These are phyloP conservation scores for Coregonus clupeaformis DNA, from an alignment of 2,113 vertebrate species.

Conservation along the genomic window DNA sequence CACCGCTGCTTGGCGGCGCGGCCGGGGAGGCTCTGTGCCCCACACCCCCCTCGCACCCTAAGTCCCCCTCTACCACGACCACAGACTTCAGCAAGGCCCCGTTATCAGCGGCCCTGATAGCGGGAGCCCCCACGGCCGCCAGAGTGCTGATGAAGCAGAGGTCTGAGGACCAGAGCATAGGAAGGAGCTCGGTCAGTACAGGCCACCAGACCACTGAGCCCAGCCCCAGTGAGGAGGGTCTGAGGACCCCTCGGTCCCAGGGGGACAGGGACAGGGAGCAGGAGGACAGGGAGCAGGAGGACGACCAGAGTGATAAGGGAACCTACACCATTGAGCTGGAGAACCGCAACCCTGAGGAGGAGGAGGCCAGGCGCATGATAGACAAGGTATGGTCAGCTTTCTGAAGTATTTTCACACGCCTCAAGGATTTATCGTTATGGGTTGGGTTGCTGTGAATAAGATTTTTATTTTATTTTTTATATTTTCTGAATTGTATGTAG, in stretches of 20 bases:
- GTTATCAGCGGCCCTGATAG: slow-evolving; percentile 73
- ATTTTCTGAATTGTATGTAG: too few relatives aligned
- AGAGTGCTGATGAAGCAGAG: slow-evolving; percentile 88
- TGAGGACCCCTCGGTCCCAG: not conserved
- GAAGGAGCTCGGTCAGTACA: slow-evolving; percentile 87
- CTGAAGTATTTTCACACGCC: not conserved
- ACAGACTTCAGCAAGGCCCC: slow-evolving; percentile 69
- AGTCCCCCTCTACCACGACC: slow-evolving; percentile 66
- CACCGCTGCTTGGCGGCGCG: slow-evolving; percentile 63
- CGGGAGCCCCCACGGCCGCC: slow-evolving; percentile 79
- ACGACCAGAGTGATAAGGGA: slow-evolving; percentile 3
- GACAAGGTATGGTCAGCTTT: slow-evolving; percentile 82
- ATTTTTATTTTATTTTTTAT: too few relatives aligned
- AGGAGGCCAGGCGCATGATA: slow-evolving; percentile 94
- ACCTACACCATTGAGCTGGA: slow-evolving; percentile 91
- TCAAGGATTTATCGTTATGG: not conserved
- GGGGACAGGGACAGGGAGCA: slow-evolving; percentile 29
- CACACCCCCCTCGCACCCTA: slow-evolving; percentile 78
- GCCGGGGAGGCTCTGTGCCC: slow-evolving; percentile 81
- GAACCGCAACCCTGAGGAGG: slow-evolving; percentile 89
- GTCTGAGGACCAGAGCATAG: slow-evolving; percentile 85
- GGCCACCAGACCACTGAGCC: slow-evolving; percentile 77
- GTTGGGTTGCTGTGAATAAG: too few relatives aligned
- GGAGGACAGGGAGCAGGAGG: slow-evolving; percentile 22
- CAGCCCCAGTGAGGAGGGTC: slow-evolving; percentile 77